Conservation (phyloP, 2,888 invertebrate genomes). For the Ormyrus rosae region DNA sequence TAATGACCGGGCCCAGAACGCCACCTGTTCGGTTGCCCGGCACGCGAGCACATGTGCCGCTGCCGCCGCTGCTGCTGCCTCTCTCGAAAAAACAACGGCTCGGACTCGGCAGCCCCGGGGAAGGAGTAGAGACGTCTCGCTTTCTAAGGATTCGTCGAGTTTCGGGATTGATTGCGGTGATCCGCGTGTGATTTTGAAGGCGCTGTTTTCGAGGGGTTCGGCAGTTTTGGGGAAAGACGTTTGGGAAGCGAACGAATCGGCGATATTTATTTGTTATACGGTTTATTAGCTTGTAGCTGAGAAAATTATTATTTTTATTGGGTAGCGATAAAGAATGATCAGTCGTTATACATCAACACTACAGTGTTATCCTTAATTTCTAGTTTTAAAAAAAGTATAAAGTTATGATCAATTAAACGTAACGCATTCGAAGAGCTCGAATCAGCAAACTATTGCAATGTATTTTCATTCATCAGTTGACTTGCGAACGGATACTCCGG, state of each 20-base stretch:
- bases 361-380: too few relatives aligned
- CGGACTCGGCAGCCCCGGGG: too few relatives aligned
- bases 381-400: too few relatives aligned
- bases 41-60: slow-evolving; percentile 44
- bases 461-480: slow-evolving; percentile 35
- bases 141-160: slow-evolving; percentile 39
- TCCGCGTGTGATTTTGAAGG: background rate
- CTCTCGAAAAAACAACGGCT: slow-evolving; percentile 2
- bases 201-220: background rate
- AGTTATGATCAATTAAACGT: too few relatives aligned
- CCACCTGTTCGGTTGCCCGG: slow-evolving; percentile 38
- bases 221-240: too few relatives aligned
- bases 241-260: too few relatives aligned
- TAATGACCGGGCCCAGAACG: slow-evolving; percentile 21
- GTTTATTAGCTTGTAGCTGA: too few relatives aligned
- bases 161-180: background rate
- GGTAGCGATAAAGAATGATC: too few relatives aligned
- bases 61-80: slow-evolving; percentile 16
- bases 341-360: too few relatives aligned
- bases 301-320: too few relatives aligned
- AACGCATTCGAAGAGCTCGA: background rate
- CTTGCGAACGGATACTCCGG: slow-evolving; percentile 83
- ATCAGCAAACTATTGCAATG: slow-evolving; percentile 1
- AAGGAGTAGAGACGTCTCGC: slow-evolving; percentile 38
- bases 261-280: too few relatives aligned